A percentile compares a stretch with the other conserved stretches of the same genome.
phyloP scores from a whole-genome alignment of 2,888 invertebrate genomes.

The Napeogenes sylphis region DNA sequence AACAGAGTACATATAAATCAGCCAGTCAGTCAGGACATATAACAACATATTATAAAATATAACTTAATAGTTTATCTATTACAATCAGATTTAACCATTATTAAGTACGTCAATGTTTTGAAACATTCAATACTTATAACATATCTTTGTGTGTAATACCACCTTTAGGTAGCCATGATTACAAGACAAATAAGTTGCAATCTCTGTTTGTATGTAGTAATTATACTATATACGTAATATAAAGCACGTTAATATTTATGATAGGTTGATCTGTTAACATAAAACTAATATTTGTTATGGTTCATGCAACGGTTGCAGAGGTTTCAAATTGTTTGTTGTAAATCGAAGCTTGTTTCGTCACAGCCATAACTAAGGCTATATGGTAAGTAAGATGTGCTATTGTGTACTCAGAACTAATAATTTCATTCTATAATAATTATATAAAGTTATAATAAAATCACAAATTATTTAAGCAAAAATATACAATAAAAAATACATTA shows the following conservation, averaged over 20 bases:
- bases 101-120: too few relatives aligned
- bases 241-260: too few relatives aligned
- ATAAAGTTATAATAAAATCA: background rate
- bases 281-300: slow-evolving; percentile 3
- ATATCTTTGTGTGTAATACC: too few relatives aligned
- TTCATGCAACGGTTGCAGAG: slow-evolving; percentile 12
- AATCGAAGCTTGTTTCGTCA: slow-evolving; percentile 14
- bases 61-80: too few relatives aligned
- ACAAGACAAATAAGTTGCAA: too few relatives aligned
- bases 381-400: slow-evolving; percentile 14
- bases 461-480: slow-evolving; percentile 4
- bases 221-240: background rate
- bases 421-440: slow-evolving; percentile 2
- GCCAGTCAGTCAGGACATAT: too few relatives aligned
- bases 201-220: too few relatives aligned
- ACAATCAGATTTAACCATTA: too few relatives aligned
- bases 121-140: too few relatives aligned
- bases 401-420: slow-evolving; percentile 9
- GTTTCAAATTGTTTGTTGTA: slow-evolving; percentile 5
- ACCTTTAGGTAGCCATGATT: too few relatives aligned
- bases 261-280: background rate
- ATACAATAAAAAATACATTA: slow-evolving; percentile 6
- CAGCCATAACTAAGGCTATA: slow-evolving; percentile 19
- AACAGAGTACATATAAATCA: too few relatives aligned
- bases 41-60: too few relatives aligned